Evolutionary conservation across 2,888 invertebrate genomes (phyloP).

Genomic region (Ormia ochracea): DNA sequence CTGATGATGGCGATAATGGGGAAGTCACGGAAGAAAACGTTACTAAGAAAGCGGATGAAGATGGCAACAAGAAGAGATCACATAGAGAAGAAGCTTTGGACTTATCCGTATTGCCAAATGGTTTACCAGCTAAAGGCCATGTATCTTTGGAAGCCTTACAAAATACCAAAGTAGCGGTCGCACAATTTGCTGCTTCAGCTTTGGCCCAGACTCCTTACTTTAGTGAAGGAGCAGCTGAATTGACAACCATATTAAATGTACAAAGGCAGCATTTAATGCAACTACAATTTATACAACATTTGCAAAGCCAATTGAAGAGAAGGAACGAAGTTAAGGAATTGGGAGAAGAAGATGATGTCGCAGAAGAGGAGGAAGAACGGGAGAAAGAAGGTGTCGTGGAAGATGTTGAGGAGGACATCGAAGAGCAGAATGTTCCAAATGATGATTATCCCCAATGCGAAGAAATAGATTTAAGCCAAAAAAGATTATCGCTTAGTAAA

Average conservation of each 20-base stretch:
- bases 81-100: conserved; percentile 74
- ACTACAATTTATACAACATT: conserved; percentile 93
- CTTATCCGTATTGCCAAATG: conserved; percentile 70
- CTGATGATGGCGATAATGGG: conserved; percentile 34
- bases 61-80: conserved; percentile 43
- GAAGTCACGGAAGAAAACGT: conserved; percentile 27
- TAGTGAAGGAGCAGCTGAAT: conserved; percentile 88
- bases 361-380: conserved; percentile 34
- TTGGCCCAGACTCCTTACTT: conserved; percentile 85
- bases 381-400: conserved; percentile 34
- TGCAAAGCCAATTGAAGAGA: conserved; percentile 88
- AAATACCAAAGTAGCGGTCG: conserved; percentile 87
- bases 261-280: conserved; percentile 98
- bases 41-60: not conserved
- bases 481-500: not conserved
- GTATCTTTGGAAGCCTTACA: conserved; percentile 94
- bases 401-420: conserved; percentile 12
- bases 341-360: conserved; percentile 15
- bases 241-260: conserved; percentile 92
- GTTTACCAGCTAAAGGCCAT: conserved; percentile 79
- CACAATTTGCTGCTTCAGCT: conserved; percentile 94
- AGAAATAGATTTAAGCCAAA: conserved; percentile 47
- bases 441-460: conserved; percentile 15
- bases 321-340: conserved; percentile 59
- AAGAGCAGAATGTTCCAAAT: conserved; percentile 28